Percentiles rank a stretch among this genome's conserved stretches.
Conservation (phyloP, 2,797 vertebrate species). For the Mormyrus hasselquistii region DNA sequence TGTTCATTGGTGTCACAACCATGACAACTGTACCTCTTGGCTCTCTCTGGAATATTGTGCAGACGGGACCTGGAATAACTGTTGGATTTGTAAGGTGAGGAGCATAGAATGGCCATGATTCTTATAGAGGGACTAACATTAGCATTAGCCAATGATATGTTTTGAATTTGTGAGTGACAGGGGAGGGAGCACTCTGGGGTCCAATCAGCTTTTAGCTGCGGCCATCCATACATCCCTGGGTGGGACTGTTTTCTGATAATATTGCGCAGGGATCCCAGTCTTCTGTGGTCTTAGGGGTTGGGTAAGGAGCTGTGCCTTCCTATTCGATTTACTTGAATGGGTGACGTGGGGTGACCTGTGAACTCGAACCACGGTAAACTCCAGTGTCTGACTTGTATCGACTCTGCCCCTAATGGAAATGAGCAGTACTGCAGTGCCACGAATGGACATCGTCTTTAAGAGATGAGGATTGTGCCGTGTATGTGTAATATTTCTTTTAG, state of each 20-base stretch:
- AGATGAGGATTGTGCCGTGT: background rate
- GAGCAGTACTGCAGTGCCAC: background rate
- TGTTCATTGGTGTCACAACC: background rate
- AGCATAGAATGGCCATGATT: background rate
- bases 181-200: background rate
- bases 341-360: background rate
- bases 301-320: background rate
- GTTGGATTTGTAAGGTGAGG: background rate
- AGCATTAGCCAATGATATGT: background rate
- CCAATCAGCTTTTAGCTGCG: background rate
- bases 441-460: background rate
- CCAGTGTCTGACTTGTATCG: background rate
- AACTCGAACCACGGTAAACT: background rate
- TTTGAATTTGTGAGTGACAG: background rate
- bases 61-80: background rate
- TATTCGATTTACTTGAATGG: background rate
- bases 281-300: background rate
- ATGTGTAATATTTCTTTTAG: background rate
- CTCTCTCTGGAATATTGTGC: background rate
- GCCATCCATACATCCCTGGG: background rate
- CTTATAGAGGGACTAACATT: background rate
- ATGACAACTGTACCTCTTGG: background rate
- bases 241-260: background rate
- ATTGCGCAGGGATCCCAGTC: background rate
- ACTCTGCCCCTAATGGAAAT: background rate